Percentiles rank a stretch among this genome's conserved stretches.
These are phyloP conservation scores for Drosophila athabasca DNA, from an alignment of 1,140 invertebrate species.

Conservation along the genomic window DNA sequence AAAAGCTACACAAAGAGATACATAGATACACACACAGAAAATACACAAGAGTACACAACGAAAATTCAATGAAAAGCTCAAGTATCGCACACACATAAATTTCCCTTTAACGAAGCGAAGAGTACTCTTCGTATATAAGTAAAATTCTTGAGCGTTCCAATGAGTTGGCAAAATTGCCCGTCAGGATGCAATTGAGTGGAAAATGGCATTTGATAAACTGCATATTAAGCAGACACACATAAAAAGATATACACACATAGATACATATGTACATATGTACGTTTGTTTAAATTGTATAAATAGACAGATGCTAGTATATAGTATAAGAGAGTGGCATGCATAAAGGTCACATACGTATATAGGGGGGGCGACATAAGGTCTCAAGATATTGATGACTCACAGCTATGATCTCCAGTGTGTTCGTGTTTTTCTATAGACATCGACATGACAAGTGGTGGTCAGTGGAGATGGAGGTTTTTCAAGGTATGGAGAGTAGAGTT, in stretches of 20 bases:
- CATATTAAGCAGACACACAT: conserved; percentile 27
- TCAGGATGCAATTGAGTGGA: conserved; percentile 43
- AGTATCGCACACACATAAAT: neutral
- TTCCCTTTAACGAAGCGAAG: neutral
- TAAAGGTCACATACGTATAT: conserved; percentile 7
- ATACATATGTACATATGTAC: no score
- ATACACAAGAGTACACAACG: no score
- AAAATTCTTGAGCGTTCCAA: conserved; percentile 15
- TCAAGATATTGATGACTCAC: conserved; percentile 70
- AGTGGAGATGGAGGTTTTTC: conserved; percentile 11
- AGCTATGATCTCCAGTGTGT: conserved; percentile 73
- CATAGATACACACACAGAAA: no score
- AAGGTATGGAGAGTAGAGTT: conserved; percentile 28
- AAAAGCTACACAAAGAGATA: no score
- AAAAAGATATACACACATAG: neutral
- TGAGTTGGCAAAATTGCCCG: conserved; percentile 31
- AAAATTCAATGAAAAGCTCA: conserved; percentile 18
- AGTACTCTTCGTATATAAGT: no score
- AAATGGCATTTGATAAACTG: conserved; percentile 40
- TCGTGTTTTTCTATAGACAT: conserved; percentile 73
- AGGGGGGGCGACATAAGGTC: conserved; percentile 8
- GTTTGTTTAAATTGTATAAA: neutral
- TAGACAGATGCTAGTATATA: conserved; percentile 5
- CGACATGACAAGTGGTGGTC: conserved; percentile 47
- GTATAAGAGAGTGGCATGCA: conserved; percentile 21